Evolutionary conservation across 2,113 vertebrate species (phyloP).

Genomic region (Clarias macrocephalus): DNA sequence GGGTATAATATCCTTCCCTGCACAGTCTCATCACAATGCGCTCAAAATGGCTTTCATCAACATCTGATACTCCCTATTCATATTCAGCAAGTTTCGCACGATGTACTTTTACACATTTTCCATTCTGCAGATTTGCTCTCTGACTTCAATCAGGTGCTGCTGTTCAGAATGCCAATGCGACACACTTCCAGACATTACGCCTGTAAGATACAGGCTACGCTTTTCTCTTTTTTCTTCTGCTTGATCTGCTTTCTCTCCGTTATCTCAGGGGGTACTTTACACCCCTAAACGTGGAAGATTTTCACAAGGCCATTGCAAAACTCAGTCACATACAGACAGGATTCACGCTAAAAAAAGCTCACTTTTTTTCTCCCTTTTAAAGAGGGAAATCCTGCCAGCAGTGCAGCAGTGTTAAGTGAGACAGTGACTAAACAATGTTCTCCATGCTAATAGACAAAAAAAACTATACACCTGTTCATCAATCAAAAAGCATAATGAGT

Average conservation of each 20-base stretch:
- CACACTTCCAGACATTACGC: not conserved
- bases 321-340: slow-evolving; percentile 7
- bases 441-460: not conserved
- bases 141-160: slow-evolving; percentile 12
- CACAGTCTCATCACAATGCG: slow-evolving; percentile 18
- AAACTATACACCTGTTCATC: not conserved
- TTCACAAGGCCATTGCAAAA: not conserved
- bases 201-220: not conserved
- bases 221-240: not conserved
- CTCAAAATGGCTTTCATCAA: slow-evolving; percentile 34
- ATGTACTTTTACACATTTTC: slow-evolving; percentile 20
- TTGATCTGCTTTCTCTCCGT: slow-evolving; percentile 2
- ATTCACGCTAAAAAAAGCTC: slow-evolving; percentile 5
- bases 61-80: slow-evolving; percentile 31
- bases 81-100: slow-evolving; percentile 31
- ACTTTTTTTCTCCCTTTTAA: not conserved
- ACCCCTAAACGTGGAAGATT: not conserved
- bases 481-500: not conserved
- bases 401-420: not conserved
- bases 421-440: not conserved
- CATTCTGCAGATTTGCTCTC: slow-evolving; percentile 15
- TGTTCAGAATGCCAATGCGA: slow-evolving; percentile 1
- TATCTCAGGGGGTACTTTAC: not conserved
- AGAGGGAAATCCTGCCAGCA: not conserved
- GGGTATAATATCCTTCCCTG: slow-evolving; percentile 5